Conservation (phyloP, 2,113 vertebrate genomes). For the Halichoerus grypus region DNA sequence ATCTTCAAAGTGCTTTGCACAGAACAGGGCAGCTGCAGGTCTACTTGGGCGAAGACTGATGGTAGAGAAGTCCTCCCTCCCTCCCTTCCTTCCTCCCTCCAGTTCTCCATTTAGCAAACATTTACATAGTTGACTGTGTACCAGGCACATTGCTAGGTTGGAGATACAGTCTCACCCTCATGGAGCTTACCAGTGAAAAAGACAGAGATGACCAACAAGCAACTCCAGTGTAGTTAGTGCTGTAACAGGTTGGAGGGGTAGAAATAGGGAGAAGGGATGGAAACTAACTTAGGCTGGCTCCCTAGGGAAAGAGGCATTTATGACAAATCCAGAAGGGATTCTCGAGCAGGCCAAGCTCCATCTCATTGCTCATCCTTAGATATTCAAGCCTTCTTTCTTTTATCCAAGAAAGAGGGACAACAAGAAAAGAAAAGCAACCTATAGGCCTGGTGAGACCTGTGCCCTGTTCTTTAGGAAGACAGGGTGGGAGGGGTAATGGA, state of each 20-base stretch:
- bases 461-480: neutral
- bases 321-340: neutral
- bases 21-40: neutral
- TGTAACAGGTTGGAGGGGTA: neutral
- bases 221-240: neutral
- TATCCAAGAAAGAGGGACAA: neutral
- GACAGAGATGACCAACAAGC: neutral
- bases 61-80: too few relatives aligned
- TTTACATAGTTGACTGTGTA: neutral
- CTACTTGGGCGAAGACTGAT: neutral
- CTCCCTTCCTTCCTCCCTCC: neutral
- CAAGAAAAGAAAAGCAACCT: neutral
- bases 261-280: neutral
- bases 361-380: neutral
- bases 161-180: neutral
- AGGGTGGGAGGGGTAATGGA: neutral
- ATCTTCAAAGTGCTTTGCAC: neutral
- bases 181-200: neutral
- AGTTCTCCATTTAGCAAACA: neutral
- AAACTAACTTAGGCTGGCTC: neutral
- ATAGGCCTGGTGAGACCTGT: neutral
- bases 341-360: neutral
- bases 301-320: neutral
- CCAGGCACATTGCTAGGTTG: neutral
- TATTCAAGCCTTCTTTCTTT: neutral